Evolutionary conservation across 2,888 invertebrate genomes (phyloP).

Genomic region (Miltochrista miniata): DNA sequence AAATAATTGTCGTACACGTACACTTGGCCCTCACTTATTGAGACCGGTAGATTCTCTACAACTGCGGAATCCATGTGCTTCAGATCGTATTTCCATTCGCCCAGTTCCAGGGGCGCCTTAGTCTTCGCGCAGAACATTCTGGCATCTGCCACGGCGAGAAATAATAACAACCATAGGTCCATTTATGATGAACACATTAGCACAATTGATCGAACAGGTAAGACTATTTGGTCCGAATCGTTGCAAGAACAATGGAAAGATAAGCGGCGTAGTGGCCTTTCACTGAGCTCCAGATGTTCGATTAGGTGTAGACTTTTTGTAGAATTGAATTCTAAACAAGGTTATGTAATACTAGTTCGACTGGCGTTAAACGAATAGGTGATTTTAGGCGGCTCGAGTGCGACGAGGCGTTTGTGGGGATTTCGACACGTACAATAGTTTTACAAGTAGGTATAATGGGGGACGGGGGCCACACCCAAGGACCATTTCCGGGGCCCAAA

Average conservation of each 20-base stretch:
- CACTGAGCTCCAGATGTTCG: not conserved
- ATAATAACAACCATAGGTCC: constrained; percentile 34
- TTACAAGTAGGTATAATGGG: no score
- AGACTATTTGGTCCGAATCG: constrained; percentile 4
- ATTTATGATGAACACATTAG: constrained; percentile 32
- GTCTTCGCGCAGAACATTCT: constrained; percentile 55
- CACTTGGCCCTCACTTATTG: constrained; percentile 61
- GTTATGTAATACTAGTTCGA: not conserved
- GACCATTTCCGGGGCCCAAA: no score
- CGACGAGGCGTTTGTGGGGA: no score
- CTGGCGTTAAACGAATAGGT: no score
- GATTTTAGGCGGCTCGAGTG: no score
- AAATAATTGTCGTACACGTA: constrained; percentile 73
- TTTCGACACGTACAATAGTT: no score
- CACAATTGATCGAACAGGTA: constrained; percentile 13
- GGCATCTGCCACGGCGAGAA: constrained; percentile 31
- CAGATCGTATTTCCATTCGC: constrained; percentile 54
- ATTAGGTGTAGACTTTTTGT: not conserved
- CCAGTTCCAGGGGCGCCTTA: constrained; percentile 61
- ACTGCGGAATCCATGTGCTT: constrained; percentile 64
- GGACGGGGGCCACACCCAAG: no score
- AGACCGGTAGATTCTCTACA: constrained; percentile 62
- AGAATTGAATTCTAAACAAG: not conserved
- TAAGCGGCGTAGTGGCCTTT: constrained; percentile 11
- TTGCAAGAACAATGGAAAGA: constrained; percentile 31